Evolutionary conservation across 2,888 invertebrate species (phyloP).

Genomic region (Pterobdella sp.): DNA sequence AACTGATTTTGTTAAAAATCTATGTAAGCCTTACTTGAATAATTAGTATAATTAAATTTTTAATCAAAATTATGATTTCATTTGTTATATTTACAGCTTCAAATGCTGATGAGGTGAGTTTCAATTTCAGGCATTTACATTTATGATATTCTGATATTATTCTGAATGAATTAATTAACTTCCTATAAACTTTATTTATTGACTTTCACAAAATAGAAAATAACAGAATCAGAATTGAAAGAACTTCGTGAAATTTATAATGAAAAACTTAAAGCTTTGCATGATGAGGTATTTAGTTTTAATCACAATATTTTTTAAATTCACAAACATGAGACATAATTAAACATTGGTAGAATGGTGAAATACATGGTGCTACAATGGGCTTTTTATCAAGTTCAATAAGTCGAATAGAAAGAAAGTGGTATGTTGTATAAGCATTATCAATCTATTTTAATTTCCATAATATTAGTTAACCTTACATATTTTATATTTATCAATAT

Average conservation of each 20-base stretch:
- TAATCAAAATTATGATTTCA: not conserved
- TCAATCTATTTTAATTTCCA: slow-evolving; percentile 13
- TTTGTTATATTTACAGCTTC: slow-evolving; percentile 1
- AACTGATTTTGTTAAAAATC: slow-evolving; percentile 10
- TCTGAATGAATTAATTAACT: not conserved
- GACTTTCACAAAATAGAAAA: not conserved
- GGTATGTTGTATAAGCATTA: too few relatives aligned
- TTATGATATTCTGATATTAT: not conserved
- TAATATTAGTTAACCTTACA: not conserved
- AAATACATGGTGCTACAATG: slow-evolving; percentile 19
- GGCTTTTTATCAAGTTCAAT: not conserved
- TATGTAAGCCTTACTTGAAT: too few relatives aligned
- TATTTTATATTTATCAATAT: not conserved
- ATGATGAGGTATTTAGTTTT: slow-evolving; percentile 16
- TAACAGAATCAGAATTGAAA: slow-evolving; percentile 21
- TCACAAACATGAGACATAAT: not conserved
- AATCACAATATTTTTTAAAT: not conserved
- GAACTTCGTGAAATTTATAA: slow-evolving; percentile 17
- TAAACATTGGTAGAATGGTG: slow-evolving; percentile 12
- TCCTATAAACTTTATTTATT: not conserved
- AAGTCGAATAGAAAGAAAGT: slow-evolving; percentile 16
- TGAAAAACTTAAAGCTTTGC: slow-evolving; percentile 1
- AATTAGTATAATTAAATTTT: too few relatives aligned
- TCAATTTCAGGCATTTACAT: not conserved
- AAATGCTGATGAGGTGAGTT: not conserved